Conservation (phyloP, 2,113 vertebrate species). For the Meles meles region DNA sequence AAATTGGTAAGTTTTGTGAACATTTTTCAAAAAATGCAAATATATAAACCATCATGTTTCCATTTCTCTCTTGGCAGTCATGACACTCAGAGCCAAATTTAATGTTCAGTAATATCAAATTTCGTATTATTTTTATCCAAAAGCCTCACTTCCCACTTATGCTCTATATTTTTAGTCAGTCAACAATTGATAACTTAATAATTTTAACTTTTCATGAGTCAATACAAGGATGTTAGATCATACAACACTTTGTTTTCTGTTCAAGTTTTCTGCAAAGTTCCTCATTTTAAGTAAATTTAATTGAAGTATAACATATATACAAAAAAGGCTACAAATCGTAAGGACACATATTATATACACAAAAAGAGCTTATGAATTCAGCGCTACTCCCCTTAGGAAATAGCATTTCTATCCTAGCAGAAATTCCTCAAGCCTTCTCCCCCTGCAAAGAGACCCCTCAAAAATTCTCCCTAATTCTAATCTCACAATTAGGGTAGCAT, state of each 20-base stretch:
- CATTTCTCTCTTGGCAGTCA: neutral
- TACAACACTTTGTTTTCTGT: neutral
- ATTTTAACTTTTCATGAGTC: neutral
- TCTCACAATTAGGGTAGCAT: neutral
- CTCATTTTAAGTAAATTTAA: neutral
- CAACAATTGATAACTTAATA: neutral
- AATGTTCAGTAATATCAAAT: neutral
- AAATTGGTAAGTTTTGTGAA: neutral
- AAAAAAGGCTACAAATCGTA: neutral
- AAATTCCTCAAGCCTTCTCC: neutral
- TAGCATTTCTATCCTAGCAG: neutral
- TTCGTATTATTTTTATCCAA: neutral
- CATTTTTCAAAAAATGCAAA: neutral
- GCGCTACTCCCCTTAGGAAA: neutral
- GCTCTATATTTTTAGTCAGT: conserved; percentile 9
- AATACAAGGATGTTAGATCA: neutral
- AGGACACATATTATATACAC: neutral
- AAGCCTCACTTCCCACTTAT: neutral
- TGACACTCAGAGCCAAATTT: neutral
- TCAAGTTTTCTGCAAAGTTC: neutral
- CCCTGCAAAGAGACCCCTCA: neutral
- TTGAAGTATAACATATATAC: neutral
- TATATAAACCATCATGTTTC: neutral
- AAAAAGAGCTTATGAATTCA: neutral
- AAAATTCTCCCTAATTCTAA: neutral